phyloP scores from a whole-genome alignment of 1,140 invertebrate species.

The Oncopodura yosiiana region DNA sequence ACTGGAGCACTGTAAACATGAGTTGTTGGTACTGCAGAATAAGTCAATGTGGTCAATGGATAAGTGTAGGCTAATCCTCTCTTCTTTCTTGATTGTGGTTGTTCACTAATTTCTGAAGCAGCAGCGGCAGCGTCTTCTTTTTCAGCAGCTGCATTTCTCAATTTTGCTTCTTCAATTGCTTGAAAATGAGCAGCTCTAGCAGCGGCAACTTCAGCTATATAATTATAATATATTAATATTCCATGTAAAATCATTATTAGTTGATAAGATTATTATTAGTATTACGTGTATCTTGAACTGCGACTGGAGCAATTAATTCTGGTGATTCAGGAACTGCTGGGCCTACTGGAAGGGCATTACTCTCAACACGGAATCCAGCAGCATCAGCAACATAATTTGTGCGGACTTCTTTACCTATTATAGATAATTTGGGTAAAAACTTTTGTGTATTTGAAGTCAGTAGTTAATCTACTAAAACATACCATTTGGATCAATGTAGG shows the following conservation, averaged over 20 bases:
- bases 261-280: neutral
- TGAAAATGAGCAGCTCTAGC: conserved; percentile 33
- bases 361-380: conserved; percentile 47
- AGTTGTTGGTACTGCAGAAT: conserved; percentile 34
- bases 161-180: conserved; percentile 15
- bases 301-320: conserved; percentile 13
- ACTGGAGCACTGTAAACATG: conserved; percentile 28
- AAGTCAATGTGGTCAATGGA: conserved; percentile 4
- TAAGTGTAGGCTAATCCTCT: conserved; percentile 15
- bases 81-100: conserved; percentile 14
- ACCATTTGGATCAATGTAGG: conserved; percentile 47
- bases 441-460: neutral
- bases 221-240: no score
- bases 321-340: conserved; percentile 8
- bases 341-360: conserved; percentile 42
- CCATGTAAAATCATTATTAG: no score
- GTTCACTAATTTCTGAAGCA: neutral
- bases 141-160: conserved; percentile 6
- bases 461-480: conserved; percentile 6
- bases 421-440: neutral
- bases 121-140: conserved; percentile 5
- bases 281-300: conserved; percentile 35
- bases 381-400: conserved; percentile 45
- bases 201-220: conserved; percentile 36
- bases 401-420: conserved; percentile 38